Conservation (phyloP, 1,140 invertebrate species). For the Atta texana region DNA sequence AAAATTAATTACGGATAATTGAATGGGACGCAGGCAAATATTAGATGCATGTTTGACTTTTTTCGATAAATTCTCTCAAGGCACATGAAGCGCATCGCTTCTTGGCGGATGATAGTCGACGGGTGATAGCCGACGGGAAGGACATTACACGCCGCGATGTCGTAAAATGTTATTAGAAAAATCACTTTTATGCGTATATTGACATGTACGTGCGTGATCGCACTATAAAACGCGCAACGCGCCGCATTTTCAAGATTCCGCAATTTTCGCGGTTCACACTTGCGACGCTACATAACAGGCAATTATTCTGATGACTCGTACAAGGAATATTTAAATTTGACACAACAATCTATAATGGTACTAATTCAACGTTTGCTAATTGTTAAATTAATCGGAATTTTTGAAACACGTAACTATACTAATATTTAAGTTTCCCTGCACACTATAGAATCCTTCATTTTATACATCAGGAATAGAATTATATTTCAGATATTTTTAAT, state of each 20-base stretch:
- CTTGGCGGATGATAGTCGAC: slow-evolving; percentile 15
- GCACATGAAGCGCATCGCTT: not conserved
- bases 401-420: no score
- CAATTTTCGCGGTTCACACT: slow-evolving; percentile 6
- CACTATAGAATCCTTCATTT: not conserved
- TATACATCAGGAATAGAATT: not conserved
- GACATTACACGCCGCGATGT: slow-evolving; percentile 23
- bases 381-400: not conserved
- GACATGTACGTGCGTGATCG: not conserved
- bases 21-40: slow-evolving; percentile 13
- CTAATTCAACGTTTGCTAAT: not conserved
- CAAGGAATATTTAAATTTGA: not conserved
- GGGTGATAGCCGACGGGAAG: not conserved
- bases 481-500: not conserved
- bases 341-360: not conserved
- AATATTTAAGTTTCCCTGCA: not conserved
- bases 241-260: slow-evolving; percentile 17
- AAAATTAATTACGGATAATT: slow-evolving; percentile 58
- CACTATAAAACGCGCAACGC: not conserved
- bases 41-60: slow-evolving; percentile 28
- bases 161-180: slow-evolving; percentile 48
- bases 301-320: not conserved
- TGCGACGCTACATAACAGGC: not conserved
- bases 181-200: slow-evolving; percentile 38
- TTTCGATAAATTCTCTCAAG: not conserved